Base-by-base conservation (phyloP, 2,888 invertebrate genomes). In the Drosophila tripunctata region DNA sequence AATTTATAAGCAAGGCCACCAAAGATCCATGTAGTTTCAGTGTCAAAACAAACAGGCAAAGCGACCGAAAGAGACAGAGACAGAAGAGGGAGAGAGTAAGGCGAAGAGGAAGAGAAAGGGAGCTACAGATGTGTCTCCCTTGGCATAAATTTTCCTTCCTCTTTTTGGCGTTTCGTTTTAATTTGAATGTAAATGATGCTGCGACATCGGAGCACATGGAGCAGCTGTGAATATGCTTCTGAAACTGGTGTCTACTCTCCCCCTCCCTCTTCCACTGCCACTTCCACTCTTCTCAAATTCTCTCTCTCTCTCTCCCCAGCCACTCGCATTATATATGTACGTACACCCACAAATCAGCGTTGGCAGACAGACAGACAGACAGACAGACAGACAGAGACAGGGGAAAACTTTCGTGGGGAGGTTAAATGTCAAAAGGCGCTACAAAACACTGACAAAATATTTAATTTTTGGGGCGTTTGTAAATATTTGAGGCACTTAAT, bases 111-210 rank as follows among this genome's bases (percentile, higher is more conserved):
- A 22, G 31, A 5, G 38, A 14, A 41, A 27, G 35, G 21, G n/a
- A 24, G 38, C 17, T 64, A 40, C 22, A 38, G 45, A 10, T 7
- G 35, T 27, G 24, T 8, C 69, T 82, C 65, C 69, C 86, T 71
- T 69, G 77, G 79, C 80, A 85, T 76, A 82, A 82, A 82, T 82
- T 85, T 54, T 36, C 43, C 51, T 63, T 79, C 62, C 71, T 60
- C 27, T 27, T 74, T 68, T 69, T 67, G 76, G 82, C 85, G 67
- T 81, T 87, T 84, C 81, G 71, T 84, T 84, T 79, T 83, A 88
- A 89, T 89, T 88, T 87, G 83, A 87, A 87, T 83, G 85, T 88
- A 89, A 88, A 88, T 85, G 76, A 85, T 85, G 79, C 79, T 71
- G 69, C 71, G 65, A 66, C 73, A 67, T 48, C 63, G 4, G 41